Evolutionary conservation across 2,113 vertebrate species (phyloP).

Genomic region (Rhegmatorhina hoffmannsi): DNA sequence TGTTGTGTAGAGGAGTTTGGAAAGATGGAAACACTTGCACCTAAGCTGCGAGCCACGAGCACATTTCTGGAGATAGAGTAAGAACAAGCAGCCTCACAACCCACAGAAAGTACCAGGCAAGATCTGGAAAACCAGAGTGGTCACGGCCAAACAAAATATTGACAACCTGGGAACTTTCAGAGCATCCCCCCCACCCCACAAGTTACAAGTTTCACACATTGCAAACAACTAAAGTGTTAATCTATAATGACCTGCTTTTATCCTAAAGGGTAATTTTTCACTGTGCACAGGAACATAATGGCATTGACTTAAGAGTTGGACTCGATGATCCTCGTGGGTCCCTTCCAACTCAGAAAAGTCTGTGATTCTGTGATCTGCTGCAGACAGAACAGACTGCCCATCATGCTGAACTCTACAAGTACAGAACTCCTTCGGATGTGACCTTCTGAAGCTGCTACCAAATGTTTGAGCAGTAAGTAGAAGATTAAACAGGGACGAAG

Average conservation of each 20-base stretch:
- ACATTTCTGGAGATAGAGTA: not conserved
- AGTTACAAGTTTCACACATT: accelerated
- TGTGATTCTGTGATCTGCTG: not conserved
- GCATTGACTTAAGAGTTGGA: not conserved
- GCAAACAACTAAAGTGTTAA: not conserved
- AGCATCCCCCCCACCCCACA: not conserved
- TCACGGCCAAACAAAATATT: not conserved
- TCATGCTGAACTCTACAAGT: not conserved
- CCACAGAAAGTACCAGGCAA: not conserved
- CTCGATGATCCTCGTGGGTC: too few relatives aligned
- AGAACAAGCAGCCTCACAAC: not conserved
- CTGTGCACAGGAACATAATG: not conserved
- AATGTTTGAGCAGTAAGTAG: not conserved
- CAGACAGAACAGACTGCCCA: not conserved
- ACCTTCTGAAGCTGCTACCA: not conserved
- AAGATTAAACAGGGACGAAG: not conserved
- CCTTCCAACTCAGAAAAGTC: too few relatives aligned
- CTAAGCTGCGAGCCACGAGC: not conserved
- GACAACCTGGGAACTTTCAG: not conserved
- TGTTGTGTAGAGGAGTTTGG: not conserved
- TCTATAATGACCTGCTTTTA: not conserved
- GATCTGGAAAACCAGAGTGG: not conserved
- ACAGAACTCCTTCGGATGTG: not conserved
- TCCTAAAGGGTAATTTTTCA: not conserved
- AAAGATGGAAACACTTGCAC: not conserved